Evolutionary conservation across 2,113 vertebrate genomes (phyloP), one percentile per base, ranked within the genome.

Genomic region (Prochilodus magdalenae): DNA sequence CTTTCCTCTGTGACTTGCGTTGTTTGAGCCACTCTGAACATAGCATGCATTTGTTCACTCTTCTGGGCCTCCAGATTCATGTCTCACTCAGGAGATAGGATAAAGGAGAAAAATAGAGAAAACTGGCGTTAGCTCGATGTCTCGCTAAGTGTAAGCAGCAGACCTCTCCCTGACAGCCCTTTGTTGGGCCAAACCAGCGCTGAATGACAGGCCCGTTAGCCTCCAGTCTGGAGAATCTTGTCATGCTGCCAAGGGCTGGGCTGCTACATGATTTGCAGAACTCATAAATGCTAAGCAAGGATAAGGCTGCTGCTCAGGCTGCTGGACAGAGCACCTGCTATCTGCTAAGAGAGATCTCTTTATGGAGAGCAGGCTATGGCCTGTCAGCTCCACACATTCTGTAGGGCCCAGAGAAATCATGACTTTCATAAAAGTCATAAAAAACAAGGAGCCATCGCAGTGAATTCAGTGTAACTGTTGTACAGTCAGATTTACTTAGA

Each of bases 201-300:
- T 65, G 29, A 75, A 79, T 86, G 87, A 88, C 87, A 88, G 87
- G 77, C 77, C 85, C 60, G 85, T 84, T 88, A 86, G 83, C 80
- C 67, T 80, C 83, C 77, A 80, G 77, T 80, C 86, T 85, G 77
- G 77, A 86, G 71, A 81, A 80, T 65, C 75, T 67, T 83, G 85
- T 83, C 85, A 82, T 44, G 40, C 81, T 86, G 85, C 81, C 87
- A 83, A 79, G 73, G 75, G 67, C 72, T 60, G 73, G 79, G 82
- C 71, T 62, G 83, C 60, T 83, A 83, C 80, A 80, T 80, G 84
- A 84, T 85, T 84, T 85, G 73, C 79, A 85, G 80, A 83, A 80
- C 85, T 85, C 71, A 83, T 83, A 85, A 85, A 88, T 85, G 85
- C 87, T 85, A 85, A 85, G 85, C 67, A 79, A 75, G 55, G 65